Conservation (phyloP, 2,797 vertebrate genomes). For the Amblyraja radiata region DNA sequence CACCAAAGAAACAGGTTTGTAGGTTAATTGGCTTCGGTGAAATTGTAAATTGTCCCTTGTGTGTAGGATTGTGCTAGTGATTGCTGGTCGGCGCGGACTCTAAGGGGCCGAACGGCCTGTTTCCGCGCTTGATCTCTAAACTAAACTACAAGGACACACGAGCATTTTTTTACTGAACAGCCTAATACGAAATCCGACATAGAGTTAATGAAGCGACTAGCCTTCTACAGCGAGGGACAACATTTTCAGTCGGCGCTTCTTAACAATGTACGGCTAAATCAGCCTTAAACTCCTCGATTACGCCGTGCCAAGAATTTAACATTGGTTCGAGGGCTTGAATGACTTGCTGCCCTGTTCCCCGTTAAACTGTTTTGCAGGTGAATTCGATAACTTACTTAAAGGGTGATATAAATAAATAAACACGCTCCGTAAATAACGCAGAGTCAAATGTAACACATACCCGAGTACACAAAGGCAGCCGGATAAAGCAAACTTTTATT, state of each 20-base stretch:
- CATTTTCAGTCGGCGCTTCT: neutral
- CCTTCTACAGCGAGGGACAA: neutral
- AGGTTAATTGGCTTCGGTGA: no score
- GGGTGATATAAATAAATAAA: neutral
- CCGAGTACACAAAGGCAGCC: neutral
- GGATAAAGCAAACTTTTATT: neutral
- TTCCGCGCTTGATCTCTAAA: no score
- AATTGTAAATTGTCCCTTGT: no score
- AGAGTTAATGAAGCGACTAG: neutral
- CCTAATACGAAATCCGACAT: neutral
- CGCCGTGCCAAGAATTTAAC: neutral
- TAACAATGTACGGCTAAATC: neutral
- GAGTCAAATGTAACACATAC: neutral
- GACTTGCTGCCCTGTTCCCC: neutral
- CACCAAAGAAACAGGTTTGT: no score
- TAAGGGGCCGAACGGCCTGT: no score
- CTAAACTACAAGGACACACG: no score
- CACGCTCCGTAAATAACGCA: neutral
- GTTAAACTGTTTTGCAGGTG: neutral
- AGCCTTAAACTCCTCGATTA: neutral
- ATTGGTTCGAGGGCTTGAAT: neutral
- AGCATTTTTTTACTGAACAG: neutral
- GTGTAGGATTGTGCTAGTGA: no score
- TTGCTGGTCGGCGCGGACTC: no score
- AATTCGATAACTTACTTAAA: neutral